Evolutionary conservation across 1,140 invertebrate genomes (phyloP).

Genomic region (Drosophila grimshawi): DNA sequence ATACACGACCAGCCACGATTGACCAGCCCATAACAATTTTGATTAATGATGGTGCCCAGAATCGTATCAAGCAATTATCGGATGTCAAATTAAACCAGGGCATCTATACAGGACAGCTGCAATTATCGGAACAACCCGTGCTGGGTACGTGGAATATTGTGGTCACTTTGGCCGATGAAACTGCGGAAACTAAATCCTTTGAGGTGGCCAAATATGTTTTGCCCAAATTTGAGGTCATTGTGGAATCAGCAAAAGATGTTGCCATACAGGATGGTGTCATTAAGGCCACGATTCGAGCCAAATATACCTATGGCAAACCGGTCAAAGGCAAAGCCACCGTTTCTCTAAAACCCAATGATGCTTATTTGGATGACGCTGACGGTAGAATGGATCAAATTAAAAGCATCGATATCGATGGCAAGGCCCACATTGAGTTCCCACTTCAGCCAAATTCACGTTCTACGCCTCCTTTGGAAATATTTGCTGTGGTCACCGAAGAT

Average conservation of each 20-base stretch:
- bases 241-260: constrained; percentile 92
- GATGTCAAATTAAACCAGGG: constrained; percentile 89
- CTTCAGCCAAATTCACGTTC: constrained; percentile 86
- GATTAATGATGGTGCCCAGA: constrained; percentile 66
- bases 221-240: constrained; percentile 95
- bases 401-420: constrained; percentile 89
- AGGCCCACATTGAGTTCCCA: constrained; percentile 89
- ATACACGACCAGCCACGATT: constrained; percentile 88
- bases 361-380: background rate
- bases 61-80: constrained; percentile 90
- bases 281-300: constrained; percentile 91
- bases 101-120: constrained; percentile 91
- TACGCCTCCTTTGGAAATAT: constrained; percentile 87
- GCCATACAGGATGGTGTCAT: constrained; percentile 92
- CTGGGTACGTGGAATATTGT: constrained; percentile 96
- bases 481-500: constrained; percentile 90
- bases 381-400: constrained; percentile 84
- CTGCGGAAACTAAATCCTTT: constrained; percentile 64
- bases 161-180: constrained; percentile 82
- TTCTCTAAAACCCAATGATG: constrained; percentile 86
- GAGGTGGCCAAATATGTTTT: constrained; percentile 93
- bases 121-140: constrained; percentile 93
- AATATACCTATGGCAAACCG: constrained; percentile 89
- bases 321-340: constrained; percentile 91
- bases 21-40: constrained; percentile 51